A percentile compares a stretch with the other conserved stretches of the same genome.
Conservation (phyloP, 1,140 invertebrate species). For the Stratiolaelaps scimitus region DNA sequence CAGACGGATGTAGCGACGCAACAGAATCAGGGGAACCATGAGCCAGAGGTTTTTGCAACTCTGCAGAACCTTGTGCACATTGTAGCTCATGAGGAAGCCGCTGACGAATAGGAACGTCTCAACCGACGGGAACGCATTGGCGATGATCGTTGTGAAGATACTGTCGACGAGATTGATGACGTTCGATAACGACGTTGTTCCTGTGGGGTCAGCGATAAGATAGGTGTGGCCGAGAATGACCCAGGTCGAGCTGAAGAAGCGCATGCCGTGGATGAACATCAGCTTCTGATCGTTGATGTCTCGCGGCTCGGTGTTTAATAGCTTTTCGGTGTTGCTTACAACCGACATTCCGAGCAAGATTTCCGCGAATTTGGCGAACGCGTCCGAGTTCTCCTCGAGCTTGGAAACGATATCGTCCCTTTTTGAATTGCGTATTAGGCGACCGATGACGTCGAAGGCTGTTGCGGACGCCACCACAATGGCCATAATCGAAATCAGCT, state of each 20-base stretch:
- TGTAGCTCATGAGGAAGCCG: constrained; percentile 13
- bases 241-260: constrained; percentile 78
- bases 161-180: constrained; percentile 18
- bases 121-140: constrained; percentile 9
- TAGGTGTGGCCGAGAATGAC: constrained; percentile 78
- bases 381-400: neutral
- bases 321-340: constrained; percentile 19
- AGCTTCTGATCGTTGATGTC: constrained; percentile 20
- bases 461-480: neutral
- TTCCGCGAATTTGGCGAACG: neutral
- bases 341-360: constrained; percentile 6
- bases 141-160: constrained; percentile 15
- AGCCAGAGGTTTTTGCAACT: constrained; percentile 9
- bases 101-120: constrained; percentile 14
- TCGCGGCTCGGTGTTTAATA: constrained; percentile 16
- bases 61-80: constrained; percentile 9
- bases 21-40: neutral
- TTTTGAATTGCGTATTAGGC: neutral
- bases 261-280: constrained; percentile 54
- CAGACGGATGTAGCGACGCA: constrained; percentile 18
- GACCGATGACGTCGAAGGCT: neutral
- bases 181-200: constrained; percentile 20
- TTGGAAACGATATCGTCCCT: neutral
- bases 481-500: neutral
- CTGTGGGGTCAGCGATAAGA: constrained; percentile 29